phyloP scores from a whole-genome alignment of 35 echinoderm and acorn worm species.

The Heliocidaris tuberculata region DNA sequence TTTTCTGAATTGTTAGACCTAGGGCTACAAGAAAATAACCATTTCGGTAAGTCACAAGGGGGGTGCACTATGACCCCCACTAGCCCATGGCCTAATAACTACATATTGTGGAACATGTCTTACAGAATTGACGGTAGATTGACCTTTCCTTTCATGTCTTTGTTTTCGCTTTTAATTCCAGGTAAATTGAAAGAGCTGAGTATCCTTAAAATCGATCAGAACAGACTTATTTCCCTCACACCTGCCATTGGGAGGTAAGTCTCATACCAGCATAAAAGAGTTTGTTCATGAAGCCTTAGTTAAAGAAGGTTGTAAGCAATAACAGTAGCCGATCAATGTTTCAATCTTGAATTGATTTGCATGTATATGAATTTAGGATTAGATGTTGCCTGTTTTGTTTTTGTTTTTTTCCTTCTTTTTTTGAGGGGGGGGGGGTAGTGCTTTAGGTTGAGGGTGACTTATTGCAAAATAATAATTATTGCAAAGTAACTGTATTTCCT shows the following conservation, averaged over 20 bases:
- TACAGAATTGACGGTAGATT: neutral
- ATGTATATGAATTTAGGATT: neutral
- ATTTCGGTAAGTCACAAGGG: too few species aligned
- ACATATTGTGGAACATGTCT: too few species aligned
- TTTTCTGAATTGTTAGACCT: too few species aligned
- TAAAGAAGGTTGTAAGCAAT: too few species aligned
- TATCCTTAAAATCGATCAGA: slow-evolving; percentile 97
- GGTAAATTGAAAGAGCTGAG: slow-evolving; percentile 88
- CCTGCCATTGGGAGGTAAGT: slow-evolving; percentile 91
- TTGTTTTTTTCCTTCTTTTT: neutral
- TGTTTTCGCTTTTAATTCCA: slow-evolving; percentile 23
- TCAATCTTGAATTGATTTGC: neutral
- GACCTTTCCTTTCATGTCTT: neutral
- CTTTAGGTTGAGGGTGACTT: too few species aligned
- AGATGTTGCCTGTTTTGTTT: neutral
- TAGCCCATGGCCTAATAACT: too few species aligned
- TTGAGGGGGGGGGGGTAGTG: too few species aligned
- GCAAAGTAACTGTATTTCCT: too few species aligned
- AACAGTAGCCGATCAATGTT: neutral
- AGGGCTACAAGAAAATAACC: too few species aligned
- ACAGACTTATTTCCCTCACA: slow-evolving; percentile 74
- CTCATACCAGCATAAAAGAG: neutral
- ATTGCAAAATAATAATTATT: too few species aligned
- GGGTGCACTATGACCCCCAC: too few species aligned
- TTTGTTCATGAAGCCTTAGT: neutral